Percentiles rank a stretch among this genome's conserved stretches.
Conservation (phyloP, 1,140 invertebrate species). For the Pogonognathellus flavescens region DNA sequence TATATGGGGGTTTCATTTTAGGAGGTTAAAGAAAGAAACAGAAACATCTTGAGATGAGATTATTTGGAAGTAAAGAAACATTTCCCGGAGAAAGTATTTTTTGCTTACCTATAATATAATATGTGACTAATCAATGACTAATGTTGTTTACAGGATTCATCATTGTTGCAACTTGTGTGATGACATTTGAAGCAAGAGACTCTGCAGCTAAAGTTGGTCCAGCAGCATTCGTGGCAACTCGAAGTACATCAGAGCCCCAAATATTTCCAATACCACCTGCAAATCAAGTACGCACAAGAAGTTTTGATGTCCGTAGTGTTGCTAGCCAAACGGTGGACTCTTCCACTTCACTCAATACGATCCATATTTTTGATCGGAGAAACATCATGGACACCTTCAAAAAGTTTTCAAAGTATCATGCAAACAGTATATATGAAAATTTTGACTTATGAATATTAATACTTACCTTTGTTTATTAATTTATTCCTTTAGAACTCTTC, state of each 20-base stretch:
- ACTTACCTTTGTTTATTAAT: background rate
- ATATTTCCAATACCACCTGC: constrained; percentile 39
- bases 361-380: constrained; percentile 65
- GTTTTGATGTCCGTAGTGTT: constrained; percentile 65
- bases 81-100: too few species aligned
- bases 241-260: constrained; percentile 33
- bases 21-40: too few species aligned
- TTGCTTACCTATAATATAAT: too few species aligned
- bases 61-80: too few species aligned
- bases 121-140: too few species aligned
- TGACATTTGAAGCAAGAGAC: constrained; percentile 92
- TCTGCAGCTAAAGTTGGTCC: constrained; percentile 71
- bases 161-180: constrained; percentile 92
- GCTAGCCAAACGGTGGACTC: constrained; percentile 64
- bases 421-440: background rate
- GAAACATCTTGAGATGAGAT: too few species aligned
- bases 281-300: constrained; percentile 45
- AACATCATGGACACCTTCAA: constrained; percentile 64
- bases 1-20: too few species aligned
- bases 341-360: constrained; percentile 45
- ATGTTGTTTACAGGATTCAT: constrained; percentile 81
- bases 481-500: constrained; percentile 61
- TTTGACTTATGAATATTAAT: too few species aligned
- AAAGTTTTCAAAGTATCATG: constrained; percentile 65
- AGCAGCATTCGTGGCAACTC: constrained; percentile 58